Evolutionary conservation across 2,797 vertebrate genomes (phyloP).

Genomic region (Neopelma chrysocephalum): DNA sequence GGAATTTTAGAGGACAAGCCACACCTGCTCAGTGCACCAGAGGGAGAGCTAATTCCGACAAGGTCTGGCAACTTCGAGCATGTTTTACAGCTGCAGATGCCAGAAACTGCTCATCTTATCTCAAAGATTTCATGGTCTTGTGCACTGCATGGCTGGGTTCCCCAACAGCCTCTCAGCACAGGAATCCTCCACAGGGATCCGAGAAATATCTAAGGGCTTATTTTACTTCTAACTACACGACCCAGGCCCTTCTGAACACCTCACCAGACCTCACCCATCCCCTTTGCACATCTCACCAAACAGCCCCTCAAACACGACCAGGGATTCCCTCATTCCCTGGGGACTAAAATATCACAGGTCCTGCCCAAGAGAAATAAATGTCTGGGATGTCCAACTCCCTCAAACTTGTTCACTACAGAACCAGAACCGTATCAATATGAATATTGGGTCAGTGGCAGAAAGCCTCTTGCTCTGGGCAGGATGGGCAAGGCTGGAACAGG

Average conservation of each 20-base stretch:
- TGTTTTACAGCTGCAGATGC: slow-evolving; percentile 24
- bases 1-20: slow-evolving; percentile 30
- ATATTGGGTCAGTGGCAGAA: neutral
- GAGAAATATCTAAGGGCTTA: neutral
- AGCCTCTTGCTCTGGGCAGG: neutral
- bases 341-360: neutral
- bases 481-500: neutral
- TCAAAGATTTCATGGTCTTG: neutral
- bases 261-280: neutral
- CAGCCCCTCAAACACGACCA: rapidly evolving
- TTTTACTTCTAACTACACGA: neutral
- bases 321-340: neutral
- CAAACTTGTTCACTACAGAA: neutral
- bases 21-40: slow-evolving; percentile 27
- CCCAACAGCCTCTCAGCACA: neutral
- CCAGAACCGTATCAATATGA: neutral
- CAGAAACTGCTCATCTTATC: neutral
- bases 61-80: neutral
- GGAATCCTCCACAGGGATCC: neutral
- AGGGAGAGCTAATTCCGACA: neutral
- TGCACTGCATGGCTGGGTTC: neutral
- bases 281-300: neutral
- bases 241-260: neutral
- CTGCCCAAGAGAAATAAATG: neutral
- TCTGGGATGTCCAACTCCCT: neutral